phyloP scores from a whole-genome alignment of 64 coral and sea anemone species.

The Anthopleura sola region DNA sequence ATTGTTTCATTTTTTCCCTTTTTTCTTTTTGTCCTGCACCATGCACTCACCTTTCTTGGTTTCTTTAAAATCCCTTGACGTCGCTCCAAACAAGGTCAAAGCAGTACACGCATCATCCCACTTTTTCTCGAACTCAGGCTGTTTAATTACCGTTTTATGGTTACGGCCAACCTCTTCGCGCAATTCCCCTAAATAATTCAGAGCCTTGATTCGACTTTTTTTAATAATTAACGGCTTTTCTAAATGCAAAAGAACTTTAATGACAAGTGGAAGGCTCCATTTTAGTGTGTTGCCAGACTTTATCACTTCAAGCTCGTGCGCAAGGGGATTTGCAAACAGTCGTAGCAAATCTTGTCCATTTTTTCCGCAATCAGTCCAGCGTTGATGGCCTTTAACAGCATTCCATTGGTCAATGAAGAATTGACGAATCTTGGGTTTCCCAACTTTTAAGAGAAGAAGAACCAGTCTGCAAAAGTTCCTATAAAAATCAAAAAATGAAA shows the following conservation, averaged over 20 bases:
- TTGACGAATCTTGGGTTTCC: not conserved
- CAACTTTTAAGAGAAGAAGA: not conserved
- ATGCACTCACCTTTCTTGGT: not conserved
- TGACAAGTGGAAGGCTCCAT: not conserved
- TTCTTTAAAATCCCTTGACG: not conserved
- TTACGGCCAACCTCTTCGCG: not conserved
- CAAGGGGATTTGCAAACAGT: not conserved
- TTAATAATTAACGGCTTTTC: not conserved
- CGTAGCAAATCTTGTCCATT: not conserved
- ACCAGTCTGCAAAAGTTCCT: not conserved
- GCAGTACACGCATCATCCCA: constrained; percentile 8
- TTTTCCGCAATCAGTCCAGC: not conserved
- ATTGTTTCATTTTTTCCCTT: too few relatives aligned
- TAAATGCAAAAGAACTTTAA: not conserved
- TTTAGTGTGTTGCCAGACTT: not conserved
- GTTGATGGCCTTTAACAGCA: not conserved
- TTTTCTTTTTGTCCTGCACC: too few relatives aligned
- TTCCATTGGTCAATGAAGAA: not conserved
- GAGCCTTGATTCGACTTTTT: not conserved
- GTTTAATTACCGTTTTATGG: too few relatives aligned
- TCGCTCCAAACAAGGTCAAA: not conserved
- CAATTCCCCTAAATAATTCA: not conserved
- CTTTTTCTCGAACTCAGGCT: not conserved
- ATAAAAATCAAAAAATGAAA: not conserved
- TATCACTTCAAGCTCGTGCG: not conserved